Conservation (phyloP, 2,888 invertebrate species). For the Lasioglossum vierecki region DNA sequence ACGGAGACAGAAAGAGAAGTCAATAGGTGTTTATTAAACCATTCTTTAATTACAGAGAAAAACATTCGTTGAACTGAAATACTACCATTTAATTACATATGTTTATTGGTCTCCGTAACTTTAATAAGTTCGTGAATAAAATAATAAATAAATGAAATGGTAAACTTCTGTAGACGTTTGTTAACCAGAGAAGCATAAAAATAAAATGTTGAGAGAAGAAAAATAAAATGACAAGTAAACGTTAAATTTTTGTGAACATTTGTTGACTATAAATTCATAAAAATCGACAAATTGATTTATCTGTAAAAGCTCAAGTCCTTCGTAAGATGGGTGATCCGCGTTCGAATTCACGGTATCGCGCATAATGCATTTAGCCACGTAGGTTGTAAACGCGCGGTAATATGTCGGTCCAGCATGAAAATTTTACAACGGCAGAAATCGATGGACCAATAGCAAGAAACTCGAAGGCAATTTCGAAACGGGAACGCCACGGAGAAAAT, state of each 20-base stretch:
- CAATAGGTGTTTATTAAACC: not conserved
- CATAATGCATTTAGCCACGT: constrained; percentile 32
- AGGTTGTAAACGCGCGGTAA: not conserved
- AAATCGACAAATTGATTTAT: not conserved
- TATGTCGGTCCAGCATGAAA: constrained; percentile 31
- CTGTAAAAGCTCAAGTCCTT: not conserved
- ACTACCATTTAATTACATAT: not conserved
- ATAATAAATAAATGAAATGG: not conserved
- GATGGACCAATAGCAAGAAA: constrained; percentile 29
- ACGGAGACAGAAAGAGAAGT: not conserved
- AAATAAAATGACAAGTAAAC: too few species aligned
- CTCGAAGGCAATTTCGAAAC: constrained; percentile 32
- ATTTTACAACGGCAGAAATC: constrained; percentile 40
- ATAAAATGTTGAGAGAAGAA: not conserved
- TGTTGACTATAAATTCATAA: not conserved
- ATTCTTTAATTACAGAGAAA: not conserved
- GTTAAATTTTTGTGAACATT: not conserved
- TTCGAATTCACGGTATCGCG: not conserved
- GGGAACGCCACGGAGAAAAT: constrained; percentile 21
- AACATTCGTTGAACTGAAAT: too few species aligned
- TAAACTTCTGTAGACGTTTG: not conserved
- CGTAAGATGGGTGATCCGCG: not conserved
- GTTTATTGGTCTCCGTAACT: not conserved
- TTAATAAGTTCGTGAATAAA: not conserved
- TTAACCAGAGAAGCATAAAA: not conserved